Base-by-base conservation (phyloP, 2,113 vertebrate genomes). In the Hippocampus barbouri region DNA sequence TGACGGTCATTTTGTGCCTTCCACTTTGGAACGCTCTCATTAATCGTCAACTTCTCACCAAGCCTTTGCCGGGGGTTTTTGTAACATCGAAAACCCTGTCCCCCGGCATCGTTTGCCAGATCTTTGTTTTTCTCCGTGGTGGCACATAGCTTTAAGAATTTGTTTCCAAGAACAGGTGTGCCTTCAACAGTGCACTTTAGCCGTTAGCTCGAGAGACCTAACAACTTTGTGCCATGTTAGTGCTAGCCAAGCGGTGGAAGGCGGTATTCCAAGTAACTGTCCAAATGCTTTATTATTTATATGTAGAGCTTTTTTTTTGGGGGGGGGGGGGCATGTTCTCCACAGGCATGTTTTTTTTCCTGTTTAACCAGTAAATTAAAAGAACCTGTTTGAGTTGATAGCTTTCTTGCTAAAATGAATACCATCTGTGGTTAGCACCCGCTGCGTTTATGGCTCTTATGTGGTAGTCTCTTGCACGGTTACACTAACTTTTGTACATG, bases 361-460 rank as follows among this genome's bases (percentile, higher is more conserved):
- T 63, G 61, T 41, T 63, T 40, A 69, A n/a, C 72, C 59, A 45
- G 53, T 68, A 63, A 79, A 34, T 73, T 84, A 82, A 56, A 61
- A 70, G 65, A 64, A 70, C 57, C 70, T 62, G 43, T 43, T 67
- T 12, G 38, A n/a, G 6, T 75, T 56, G 53, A 56, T 23, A n/a
- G 21, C n/a, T 56, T 56, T 56, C 53, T 56, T 23, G 21, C 51
- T 61, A 53, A 75, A 53, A 84, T 81, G 67, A 79, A 81, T 64
- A 74, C 76, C 76, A 80, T 80, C 63, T 85, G 82, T 49, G 65
- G 45, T 62, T 60, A 15, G 59, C 59, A 66, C 66, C 41, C 0
- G 15, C 60, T 76, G 67, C 11, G 59, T 65, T 75, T 80, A 16
- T 70, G 73, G 61, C 56, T 41, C 66, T 77, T 54, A 47, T 62